phyloP scores from a whole-genome alignment of 2,797 vertebrate genomes.

The Adelosebastes latens region DNA sequence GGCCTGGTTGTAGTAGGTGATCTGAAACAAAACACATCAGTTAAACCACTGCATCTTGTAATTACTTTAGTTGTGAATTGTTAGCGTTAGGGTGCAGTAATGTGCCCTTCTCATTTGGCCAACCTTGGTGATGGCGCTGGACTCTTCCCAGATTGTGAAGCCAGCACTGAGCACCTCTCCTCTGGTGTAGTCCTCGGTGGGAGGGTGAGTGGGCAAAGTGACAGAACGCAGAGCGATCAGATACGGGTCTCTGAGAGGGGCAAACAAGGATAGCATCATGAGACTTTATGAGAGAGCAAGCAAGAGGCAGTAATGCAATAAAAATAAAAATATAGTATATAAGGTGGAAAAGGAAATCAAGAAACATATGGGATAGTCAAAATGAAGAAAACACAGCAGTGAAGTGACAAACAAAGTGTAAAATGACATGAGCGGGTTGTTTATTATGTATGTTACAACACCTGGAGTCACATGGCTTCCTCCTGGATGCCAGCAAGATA shows the following conservation, averaged over 20 bases:
- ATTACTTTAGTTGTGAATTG: background rate
- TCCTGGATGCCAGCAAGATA: conserved; percentile 90
- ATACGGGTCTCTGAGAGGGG: conserved; percentile 88
- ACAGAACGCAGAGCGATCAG: conserved; percentile 94
- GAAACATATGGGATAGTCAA: background rate
- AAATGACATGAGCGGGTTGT: background rate
- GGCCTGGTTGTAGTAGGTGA: conserved; percentile 96
- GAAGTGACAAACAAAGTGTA: background rate
- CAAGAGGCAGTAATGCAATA: background rate
- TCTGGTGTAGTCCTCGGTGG: conserved; percentile 81
- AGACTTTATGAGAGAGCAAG: conserved; percentile 14
- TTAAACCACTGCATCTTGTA: background rate
- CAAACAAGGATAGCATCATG: conserved; percentile 22
- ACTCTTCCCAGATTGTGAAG: conserved; percentile 91
- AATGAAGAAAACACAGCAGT: background rate
- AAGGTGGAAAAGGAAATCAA: conserved; percentile 3
- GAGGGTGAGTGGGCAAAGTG: conserved; percentile 87
- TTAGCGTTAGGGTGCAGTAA: background rate
- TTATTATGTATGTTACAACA: conserved; percentile 54
- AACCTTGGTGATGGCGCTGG: conserved; percentile 88
- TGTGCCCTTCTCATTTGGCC: conserved; percentile 24
- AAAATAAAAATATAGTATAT: background rate
- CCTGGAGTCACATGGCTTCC: conserved; percentile 91
- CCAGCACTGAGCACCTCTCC: conserved; percentile 94
- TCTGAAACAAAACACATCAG: conserved; percentile 75